Base-by-base conservation (phyloP, 2,797 vertebrate species). In the Sciurus vulgaris region DNA sequence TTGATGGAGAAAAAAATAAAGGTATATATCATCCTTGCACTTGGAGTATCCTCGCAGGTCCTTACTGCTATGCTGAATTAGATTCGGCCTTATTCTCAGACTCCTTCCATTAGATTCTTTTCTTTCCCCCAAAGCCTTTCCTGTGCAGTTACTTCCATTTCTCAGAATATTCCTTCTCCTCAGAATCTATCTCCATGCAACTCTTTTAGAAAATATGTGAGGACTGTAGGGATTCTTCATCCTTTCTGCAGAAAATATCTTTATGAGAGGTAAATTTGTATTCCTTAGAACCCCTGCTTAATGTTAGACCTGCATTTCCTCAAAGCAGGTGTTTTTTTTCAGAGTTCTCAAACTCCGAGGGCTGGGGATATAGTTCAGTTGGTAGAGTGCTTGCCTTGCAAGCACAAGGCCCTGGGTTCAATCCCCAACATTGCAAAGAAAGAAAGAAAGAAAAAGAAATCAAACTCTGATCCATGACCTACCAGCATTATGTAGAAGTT, bases 71-170 rank as follows among this genome's bases (percentile, higher is more conserved):
- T 81, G 7, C 56, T 91, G 54, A 77, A 85, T 85, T 44, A 69
- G 17, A 79, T 26, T 38, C 18, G 35, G 41, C 35, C 65, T 88
- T 35, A 13, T 65, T 88, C n/a, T 87, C 26, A 65, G 83, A 76
- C 67, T 18, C 84, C 38, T 94, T 70, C 83, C 74, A 14, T 78
- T 76, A 82, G 67, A 77, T 91, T 69, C 69, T 94, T 7, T 78
- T 54, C 49, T 72, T 93, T 81, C 28, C 59, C 41, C 33, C 28
- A 65, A 91, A 94, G 14, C 26, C 67, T 76, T 14, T 26, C 49
- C 26, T 33, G 0, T 44, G 54, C 10, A 59, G n/a, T 70, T 33
- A 11, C 59, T 83, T 82, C 33, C 47, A 73, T 67, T 54, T 51
- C 12, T 74, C 49, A 76, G 41, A 33, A 2, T 56, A 26, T 70